Conservation (phyloP, 2,797 vertebrate species). For the Phataginus tetradactyla region DNA sequence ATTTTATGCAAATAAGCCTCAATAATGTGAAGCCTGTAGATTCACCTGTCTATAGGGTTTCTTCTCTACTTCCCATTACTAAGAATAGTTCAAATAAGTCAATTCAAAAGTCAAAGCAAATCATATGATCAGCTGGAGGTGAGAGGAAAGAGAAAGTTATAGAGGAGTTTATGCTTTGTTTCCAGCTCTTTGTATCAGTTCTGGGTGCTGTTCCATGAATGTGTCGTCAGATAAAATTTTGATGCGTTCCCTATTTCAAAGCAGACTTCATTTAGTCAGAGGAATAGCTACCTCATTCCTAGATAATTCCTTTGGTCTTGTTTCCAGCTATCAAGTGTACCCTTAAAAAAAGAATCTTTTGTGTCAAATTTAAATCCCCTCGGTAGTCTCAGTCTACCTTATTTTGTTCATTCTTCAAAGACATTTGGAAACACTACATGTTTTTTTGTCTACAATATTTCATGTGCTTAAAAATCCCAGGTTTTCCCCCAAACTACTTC, state of each 20-base stretch:
- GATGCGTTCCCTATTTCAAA: background rate
- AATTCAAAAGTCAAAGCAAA: slow-evolving; percentile 3
- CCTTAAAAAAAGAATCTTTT: background rate
- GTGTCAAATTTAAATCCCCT: background rate
- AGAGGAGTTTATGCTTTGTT: background rate
- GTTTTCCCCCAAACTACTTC: background rate
- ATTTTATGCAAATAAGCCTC: background rate
- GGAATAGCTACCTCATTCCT: background rate
- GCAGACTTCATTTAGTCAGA: background rate
- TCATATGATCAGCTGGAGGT: background rate
- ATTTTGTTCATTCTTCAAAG: slow-evolving; percentile 18
- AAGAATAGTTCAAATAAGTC: slow-evolving; percentile 26
- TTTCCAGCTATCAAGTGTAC: background rate
- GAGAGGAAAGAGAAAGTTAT: background rate
- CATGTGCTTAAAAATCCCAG: background rate
- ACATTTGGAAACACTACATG: background rate
- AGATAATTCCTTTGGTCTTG: background rate
- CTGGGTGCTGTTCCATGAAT: background rate
- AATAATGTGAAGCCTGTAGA: background rate
- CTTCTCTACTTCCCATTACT: background rate
- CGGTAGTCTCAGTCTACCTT: background rate
- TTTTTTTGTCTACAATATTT: background rate
- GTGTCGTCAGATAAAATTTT: background rate
- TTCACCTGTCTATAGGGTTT: background rate
- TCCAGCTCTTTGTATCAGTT: background rate